Conservation (phyloP, 2,797 vertebrate genomes). For the Phrynocephalus vlangalii region DNA sequence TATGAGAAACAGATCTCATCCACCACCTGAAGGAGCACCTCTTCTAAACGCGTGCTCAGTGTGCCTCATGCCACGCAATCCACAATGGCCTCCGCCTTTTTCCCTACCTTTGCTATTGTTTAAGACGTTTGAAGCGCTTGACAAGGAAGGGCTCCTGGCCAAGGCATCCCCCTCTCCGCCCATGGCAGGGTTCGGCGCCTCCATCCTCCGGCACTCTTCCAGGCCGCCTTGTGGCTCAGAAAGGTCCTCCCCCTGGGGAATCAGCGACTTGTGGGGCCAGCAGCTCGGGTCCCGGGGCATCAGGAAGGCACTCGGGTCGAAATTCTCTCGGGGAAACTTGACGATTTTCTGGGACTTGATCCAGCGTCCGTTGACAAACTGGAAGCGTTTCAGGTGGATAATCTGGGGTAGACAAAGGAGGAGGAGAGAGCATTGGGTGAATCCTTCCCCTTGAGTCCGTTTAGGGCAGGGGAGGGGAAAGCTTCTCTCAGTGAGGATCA, state of each 20-base stretch:
- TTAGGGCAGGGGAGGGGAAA: too few species aligned
- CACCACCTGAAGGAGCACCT: too few species aligned
- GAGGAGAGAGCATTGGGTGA: fast-evolving
- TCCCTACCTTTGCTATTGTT: slow-evolving; percentile 87
- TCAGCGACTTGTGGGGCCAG: slow-evolving; percentile 81
- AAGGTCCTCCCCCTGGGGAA: slow-evolving; percentile 81
- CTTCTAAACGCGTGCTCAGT: too few species aligned
- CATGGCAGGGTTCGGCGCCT: slow-evolving; percentile 64
- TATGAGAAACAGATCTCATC: too few species aligned
- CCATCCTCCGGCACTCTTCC: slow-evolving; percentile 77
- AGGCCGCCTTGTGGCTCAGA: slow-evolving; percentile 69
- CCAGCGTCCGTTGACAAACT: slow-evolving; percentile 98
- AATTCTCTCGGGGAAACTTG: slow-evolving; percentile 92
- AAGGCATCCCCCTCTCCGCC: slow-evolving; percentile 79
- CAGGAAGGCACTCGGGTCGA: slow-evolving; percentile 96
- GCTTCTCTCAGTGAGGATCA: too few species aligned
- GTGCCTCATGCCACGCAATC: neutral
- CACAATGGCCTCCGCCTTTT: neutral
- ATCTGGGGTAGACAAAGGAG: slow-evolving; percentile 81
- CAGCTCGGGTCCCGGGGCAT: slow-evolving; percentile 88
- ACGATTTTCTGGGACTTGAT: slow-evolving; percentile 99
- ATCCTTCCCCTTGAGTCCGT: neutral
- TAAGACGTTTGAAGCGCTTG: slow-evolving; percentile 77
- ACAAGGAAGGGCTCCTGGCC: slow-evolving; percentile 81
- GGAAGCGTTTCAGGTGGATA: slow-evolving; percentile 97